Conservation (phyloP, 2,888 invertebrate species). For the Hyposoter dolosus region DNA sequence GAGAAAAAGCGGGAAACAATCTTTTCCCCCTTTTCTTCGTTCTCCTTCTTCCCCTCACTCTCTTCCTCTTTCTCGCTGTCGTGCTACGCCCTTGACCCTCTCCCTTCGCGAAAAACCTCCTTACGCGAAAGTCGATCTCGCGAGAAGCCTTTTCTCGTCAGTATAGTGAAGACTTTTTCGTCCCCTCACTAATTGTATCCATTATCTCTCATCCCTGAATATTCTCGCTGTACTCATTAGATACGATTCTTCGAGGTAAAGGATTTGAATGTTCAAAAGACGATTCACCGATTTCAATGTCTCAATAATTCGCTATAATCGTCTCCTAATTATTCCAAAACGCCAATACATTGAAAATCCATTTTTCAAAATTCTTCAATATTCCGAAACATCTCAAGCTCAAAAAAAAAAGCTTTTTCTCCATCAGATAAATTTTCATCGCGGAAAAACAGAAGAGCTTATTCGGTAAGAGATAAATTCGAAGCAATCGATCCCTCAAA, state of each 20-base stretch:
- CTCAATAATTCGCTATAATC: background rate
- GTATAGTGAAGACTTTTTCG: constrained; percentile 34
- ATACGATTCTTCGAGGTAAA: background rate
- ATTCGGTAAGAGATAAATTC: background rate
- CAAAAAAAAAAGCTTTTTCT: background rate
- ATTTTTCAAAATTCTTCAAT: background rate
- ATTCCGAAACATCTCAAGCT: background rate
- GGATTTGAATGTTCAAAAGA: background rate
- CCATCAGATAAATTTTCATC: background rate
- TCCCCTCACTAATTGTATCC: constrained; percentile 44
- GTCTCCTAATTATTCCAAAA: background rate
- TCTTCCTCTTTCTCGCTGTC: constrained; percentile 1
- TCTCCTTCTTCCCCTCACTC: background rate
- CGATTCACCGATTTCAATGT: background rate
- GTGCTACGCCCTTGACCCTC: constrained; percentile 46
- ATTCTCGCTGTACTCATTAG: constrained; percentile 5
- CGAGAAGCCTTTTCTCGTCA: constrained; percentile 59
- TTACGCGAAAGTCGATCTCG: constrained; percentile 54
- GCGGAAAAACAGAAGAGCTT: background rate
- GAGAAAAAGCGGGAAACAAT: constrained; percentile 49
- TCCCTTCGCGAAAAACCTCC: constrained; percentile 43
- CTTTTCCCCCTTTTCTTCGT: background rate
- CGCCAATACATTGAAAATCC: background rate
- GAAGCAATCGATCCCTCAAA: background rate
- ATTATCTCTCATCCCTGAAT: constrained; percentile 39